phyloP scores from a whole-genome alignment of 1,140 invertebrate genomes.

The Bombus pyrosoma region DNA sequence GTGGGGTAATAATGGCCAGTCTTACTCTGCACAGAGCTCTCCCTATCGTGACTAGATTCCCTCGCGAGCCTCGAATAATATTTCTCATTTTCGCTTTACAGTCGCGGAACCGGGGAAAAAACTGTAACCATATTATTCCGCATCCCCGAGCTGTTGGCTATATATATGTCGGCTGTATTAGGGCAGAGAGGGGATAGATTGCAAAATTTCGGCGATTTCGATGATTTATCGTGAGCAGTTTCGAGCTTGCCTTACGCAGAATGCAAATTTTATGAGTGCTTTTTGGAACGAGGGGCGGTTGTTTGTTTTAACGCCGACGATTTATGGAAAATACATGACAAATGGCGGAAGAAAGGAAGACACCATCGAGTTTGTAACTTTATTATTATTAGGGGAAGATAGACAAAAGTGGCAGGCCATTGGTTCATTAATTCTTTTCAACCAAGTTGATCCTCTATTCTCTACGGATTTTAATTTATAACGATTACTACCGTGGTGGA shows the following conservation, averaged over 20 bases:
- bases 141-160: background rate
- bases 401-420: background rate
- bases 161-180: background rate
- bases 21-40: background rate
- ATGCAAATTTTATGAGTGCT: conserved; percentile 17
- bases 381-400: background rate
- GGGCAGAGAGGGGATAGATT: too few relatives aligned
- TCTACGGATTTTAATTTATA: too few relatives aligned
- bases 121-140: background rate
- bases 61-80: conserved; percentile 26
- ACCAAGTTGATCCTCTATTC: too few relatives aligned
- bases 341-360: background rate
- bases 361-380: background rate
- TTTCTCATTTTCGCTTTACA: conserved; percentile 32
- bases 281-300: background rate
- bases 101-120: background rate
- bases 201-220: background rate
- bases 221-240: conserved; percentile 1
- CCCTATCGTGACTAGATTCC: conserved; percentile 2
- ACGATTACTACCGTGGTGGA: too few relatives aligned
- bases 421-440: too few relatives aligned
- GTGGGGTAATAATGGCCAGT: too few relatives aligned
- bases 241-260: background rate
- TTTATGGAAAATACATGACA: background rate
- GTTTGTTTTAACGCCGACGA: background rate